Percentiles rank a stretch among this genome's conserved stretches.
Evolutionary conservation across 1,140 invertebrate genomes (phyloP).

Genomic region (Microplitis demolitor): DNA sequence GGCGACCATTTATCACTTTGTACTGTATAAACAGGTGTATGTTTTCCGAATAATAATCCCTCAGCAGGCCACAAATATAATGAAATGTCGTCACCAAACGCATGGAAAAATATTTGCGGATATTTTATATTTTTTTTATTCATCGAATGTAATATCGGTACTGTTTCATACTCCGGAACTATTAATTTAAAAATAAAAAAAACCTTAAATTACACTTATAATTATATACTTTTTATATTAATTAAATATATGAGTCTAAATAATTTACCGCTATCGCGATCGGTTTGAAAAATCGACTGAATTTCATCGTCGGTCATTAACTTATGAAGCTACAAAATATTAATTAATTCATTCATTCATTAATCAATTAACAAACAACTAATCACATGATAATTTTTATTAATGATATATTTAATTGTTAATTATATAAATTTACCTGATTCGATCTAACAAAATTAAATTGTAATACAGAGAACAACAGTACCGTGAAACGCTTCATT

Average conservation of each 20-base stretch:
- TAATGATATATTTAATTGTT: not conserved
- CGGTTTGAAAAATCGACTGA: constrained; percentile 16
- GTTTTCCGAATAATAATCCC: constrained; percentile 17
- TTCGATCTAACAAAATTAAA: not conserved
- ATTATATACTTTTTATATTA: not conserved
- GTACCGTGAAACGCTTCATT: not conserved
- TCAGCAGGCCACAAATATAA: constrained; percentile 18
- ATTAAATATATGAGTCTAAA: not conserved
- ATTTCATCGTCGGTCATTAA: constrained; percentile 21
- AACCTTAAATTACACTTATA: no score
- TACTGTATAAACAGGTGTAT: constrained; percentile 20
- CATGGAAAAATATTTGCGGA: constrained; percentile 14
- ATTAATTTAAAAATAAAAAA: not conserved
- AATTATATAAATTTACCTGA: not conserved
- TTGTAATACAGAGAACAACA: not conserved
- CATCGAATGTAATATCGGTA: constrained; percentile 9
- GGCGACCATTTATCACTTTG: constrained; percentile 1
- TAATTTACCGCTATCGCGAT: constrained; percentile 14
- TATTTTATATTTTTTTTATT: constrained; percentile 1
- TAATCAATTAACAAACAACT: not conserved
- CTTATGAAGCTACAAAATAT: constrained; percentile 5
- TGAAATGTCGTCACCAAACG: constrained; percentile 7
- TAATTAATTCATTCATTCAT: not conserved
- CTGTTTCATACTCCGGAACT: constrained; percentile 18
- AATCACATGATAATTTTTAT: not conserved